Conservation (phyloP, 2,888 invertebrate genomes). For the Caenorhabditis angaria region DNA sequence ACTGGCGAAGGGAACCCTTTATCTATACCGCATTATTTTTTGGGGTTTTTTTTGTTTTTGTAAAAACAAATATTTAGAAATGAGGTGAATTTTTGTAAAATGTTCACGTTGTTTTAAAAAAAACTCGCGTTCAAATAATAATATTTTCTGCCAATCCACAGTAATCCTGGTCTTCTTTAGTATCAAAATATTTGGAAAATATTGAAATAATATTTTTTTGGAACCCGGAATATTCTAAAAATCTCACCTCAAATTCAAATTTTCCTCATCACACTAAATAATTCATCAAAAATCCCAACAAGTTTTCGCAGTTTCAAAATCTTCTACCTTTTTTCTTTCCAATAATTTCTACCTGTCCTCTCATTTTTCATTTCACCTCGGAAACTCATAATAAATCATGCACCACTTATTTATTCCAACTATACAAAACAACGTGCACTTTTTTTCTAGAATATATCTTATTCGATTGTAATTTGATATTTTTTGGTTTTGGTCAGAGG, state of each 20-base stretch:
- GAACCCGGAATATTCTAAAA: too few relatives aligned
- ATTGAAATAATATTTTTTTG: too few relatives aligned
- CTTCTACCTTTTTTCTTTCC: background rate
- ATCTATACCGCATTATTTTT: background rate
- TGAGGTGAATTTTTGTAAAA: too few relatives aligned
- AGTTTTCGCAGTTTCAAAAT: background rate
- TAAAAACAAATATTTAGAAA: too few relatives aligned
- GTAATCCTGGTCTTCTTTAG: too few relatives aligned
- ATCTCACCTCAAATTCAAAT: too few relatives aligned
- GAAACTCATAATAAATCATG: background rate
- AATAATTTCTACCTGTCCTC: background rate
- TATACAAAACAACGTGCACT: background rate
- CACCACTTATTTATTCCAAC: background rate
- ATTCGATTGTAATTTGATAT: background rate
- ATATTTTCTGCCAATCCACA: too few relatives aligned
- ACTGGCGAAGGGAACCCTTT: background rate
- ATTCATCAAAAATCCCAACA: background rate
- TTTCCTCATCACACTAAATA: too few relatives aligned
- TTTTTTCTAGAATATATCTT: background rate
- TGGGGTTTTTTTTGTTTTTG: background rate
- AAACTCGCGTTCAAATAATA: too few relatives aligned
- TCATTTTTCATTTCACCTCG: background rate
- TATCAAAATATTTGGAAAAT: too few relatives aligned
- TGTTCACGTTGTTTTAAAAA: too few relatives aligned
- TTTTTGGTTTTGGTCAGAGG: too few relatives aligned